These are phyloP conservation scores for Oriolus oriolus DNA, from an alignment of 2,113 vertebrate species.

Conservation along the genomic window DNA sequence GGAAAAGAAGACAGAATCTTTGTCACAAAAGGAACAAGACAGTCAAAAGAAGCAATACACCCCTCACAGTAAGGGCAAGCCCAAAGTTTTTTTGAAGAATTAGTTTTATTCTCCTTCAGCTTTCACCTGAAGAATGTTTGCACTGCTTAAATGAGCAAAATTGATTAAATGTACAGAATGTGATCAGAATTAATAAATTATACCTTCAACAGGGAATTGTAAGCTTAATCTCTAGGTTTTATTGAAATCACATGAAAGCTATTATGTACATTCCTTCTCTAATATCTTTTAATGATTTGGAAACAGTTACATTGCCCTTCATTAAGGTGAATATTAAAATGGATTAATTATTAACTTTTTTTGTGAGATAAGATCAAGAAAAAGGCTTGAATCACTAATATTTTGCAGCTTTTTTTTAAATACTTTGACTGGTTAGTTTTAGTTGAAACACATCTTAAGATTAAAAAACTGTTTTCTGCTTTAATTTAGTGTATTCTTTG, in stretches of 20 bases:
- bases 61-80: not conserved
- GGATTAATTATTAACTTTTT: not conserved
- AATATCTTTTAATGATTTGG: not conserved
- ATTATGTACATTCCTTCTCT: not conserved
- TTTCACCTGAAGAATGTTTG: not conserved
- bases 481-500: not conserved
- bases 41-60: not conserved
- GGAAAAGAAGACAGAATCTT: not conserved
- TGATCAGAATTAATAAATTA: not conserved
- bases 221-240: not conserved
- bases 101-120: not conserved
- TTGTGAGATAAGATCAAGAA: not conserved
- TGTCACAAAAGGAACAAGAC: not conserved
- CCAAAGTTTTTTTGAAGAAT: not conserved
- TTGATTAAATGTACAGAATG: not conserved
- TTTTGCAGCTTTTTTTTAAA: not conserved
- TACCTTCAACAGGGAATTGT: not conserved
- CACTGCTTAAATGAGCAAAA: not conserved
- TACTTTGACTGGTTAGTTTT: not conserved
- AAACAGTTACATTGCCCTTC: not conserved
- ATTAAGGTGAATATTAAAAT: not conserved
- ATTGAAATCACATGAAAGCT: not conserved
- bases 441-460: not conserved
- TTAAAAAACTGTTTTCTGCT: not conserved
- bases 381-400: not conserved